Evolutionary conservation across 1,140 invertebrate species (phyloP).

Genomic region (Aphidius ervi): DNA sequence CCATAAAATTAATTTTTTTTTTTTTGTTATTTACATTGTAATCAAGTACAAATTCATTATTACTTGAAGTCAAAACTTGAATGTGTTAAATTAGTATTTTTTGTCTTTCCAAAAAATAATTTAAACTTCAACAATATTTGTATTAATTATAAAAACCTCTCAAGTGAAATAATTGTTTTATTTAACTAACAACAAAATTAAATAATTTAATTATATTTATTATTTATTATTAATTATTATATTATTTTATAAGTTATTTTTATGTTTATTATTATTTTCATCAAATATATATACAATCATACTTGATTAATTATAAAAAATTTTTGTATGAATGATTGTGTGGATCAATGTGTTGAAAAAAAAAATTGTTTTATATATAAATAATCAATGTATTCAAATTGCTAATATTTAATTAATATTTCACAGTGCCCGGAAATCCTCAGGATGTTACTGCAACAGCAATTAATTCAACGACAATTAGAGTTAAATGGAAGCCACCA

Average conservation of each 20-base stretch:
- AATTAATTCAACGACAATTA: slow-evolving; percentile 90
- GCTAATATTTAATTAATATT: slow-evolving; percentile 39
- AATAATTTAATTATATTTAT: slow-evolving; percentile 16
- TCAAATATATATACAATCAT: slow-evolving; percentile 20
- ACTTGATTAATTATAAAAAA: slow-evolving; percentile 19
- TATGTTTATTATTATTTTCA: slow-evolving; percentile 10
- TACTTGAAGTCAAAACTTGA: too few relatives aligned
- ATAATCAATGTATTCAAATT: not conserved
- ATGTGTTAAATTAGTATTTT: too few relatives aligned
- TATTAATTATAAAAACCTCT: too few relatives aligned
- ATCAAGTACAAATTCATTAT: too few relatives aligned
- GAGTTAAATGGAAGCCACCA: slow-evolving; percentile 89
- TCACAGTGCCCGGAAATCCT: slow-evolving; percentile 93
- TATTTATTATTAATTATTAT: slow-evolving; percentile 28
- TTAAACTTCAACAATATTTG: too few relatives aligned
- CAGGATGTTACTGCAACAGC: slow-evolving; percentile 80
- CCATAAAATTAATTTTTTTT: too few relatives aligned
- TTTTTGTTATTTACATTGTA: too few relatives aligned
- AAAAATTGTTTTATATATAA: slow-evolving; percentile 17
- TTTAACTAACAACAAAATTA: slow-evolving; percentile 17
- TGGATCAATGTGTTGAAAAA: slow-evolving; percentile 23
- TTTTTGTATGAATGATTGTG: slow-evolving; percentile 33
- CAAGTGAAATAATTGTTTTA: not conserved
- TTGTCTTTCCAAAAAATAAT: too few relatives aligned
- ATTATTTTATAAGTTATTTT: slow-evolving; percentile 21